Evolutionary conservation across 2,888 invertebrate species (phyloP).

Genomic region (Trachelus troglodyta): DNA sequence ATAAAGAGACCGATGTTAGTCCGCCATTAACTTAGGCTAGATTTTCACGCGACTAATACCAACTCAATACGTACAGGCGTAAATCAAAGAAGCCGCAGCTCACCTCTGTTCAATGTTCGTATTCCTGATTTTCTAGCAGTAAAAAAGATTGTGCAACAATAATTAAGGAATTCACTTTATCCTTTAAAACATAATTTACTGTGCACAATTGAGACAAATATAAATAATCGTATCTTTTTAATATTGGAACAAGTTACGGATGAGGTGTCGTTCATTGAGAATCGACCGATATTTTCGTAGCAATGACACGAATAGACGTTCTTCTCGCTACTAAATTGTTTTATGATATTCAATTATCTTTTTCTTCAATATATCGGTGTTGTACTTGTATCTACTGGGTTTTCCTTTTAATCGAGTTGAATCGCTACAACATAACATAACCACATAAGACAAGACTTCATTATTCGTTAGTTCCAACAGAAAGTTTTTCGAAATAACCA

Average conservation of each 20-base stretch:
- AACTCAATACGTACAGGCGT: not conserved
- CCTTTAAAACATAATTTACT: not conserved
- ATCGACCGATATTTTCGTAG: not conserved
- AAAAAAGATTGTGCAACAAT: not conserved
- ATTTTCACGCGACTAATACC: not conserved
- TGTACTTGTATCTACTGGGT: not conserved
- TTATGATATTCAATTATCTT: not conserved
- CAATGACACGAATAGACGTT: not conserved
- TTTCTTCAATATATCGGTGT: not conserved
- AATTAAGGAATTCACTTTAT: not conserved
- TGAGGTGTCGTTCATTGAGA: not conserved
- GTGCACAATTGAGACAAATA: not conserved
- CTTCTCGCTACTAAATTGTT: not conserved
- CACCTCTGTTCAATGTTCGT: not conserved
- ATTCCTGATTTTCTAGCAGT: not conserved
- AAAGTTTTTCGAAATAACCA: not conserved
- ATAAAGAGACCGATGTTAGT: not conserved
- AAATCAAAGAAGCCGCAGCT: not conserved
- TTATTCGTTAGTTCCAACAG: not conserved
- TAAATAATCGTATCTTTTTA: not conserved
- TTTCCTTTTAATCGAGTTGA: not conserved
- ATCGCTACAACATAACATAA: not conserved
- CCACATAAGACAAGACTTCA: not conserved
- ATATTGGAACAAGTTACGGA: not conserved
- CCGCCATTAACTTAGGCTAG: conserved; percentile 4